Conservation (phyloP, 2,113 vertebrate genomes). For the Bucco capensis region DNA sequence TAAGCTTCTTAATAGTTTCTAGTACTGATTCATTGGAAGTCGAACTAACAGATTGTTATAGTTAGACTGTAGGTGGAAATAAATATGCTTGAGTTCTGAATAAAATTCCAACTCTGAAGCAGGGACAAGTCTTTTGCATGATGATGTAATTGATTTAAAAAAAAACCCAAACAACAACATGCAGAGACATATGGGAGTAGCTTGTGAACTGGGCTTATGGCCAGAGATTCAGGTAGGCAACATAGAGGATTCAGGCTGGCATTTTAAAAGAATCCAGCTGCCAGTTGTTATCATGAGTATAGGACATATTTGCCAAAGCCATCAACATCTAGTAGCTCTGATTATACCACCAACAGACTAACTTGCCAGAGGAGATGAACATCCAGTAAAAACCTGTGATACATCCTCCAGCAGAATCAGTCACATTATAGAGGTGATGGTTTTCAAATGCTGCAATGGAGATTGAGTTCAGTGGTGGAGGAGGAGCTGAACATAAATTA, state of each 20-base stretch:
- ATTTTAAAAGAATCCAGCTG: neutral
- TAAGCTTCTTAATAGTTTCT: slow-evolving; percentile 57
- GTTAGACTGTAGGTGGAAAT: slow-evolving; percentile 5
- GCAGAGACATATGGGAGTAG: neutral
- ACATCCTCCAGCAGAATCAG: neutral
- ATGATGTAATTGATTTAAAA: neutral
- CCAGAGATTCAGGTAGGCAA: neutral
- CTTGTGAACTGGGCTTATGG: neutral
- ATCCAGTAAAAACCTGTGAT: neutral
- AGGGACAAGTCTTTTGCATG: neutral
- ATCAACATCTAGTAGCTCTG: neutral
- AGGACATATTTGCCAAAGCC: neutral
- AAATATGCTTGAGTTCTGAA: neutral
- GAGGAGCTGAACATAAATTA: neutral
- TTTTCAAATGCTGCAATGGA: neutral
- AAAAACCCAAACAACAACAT: neutral
- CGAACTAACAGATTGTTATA: slow-evolving; percentile 31
- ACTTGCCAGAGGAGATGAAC: neutral
- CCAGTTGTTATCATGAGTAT: neutral
- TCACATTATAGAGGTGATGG: neutral
- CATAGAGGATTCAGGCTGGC: neutral
- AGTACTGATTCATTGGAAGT: slow-evolving; percentile 28
- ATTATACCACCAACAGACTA: accelerated
- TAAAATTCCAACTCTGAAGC: neutral
- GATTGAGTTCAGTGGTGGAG: neutral